Evolutionary conservation across 2,797 vertebrate species (phyloP), one percentile per base, ranked within the genome.

Genomic region (Galago senegalensis): DNA sequence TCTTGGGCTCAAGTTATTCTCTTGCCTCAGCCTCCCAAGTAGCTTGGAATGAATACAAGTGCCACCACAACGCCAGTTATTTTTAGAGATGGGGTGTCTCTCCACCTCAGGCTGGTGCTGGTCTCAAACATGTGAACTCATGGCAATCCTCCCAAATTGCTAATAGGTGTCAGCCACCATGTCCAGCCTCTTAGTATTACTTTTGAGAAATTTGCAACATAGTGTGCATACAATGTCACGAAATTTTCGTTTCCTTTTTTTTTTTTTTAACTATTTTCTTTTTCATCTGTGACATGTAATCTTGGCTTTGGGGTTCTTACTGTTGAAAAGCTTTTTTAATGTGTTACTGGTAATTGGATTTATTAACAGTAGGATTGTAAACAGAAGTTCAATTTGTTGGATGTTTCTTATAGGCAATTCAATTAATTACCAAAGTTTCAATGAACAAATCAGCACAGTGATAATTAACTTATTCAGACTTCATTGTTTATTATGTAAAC

Each of bases 371-470:
- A 93, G 85, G 63, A 94, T 85, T 95, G n/a, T 77, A 89, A 97
- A 90, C n/a, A 93, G 61, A 89, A 94, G 67, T 91, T 94, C 29
- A 60, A n/a, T 94, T 93, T 94, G 34, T 93, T 85, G 63, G 75
- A 89, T 89, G 69, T 79, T 92, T 96, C 21, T 89, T 93, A 18
- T 86, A 89, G 83, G 75, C 89, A 97, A 94, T 91, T 96, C 37
- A 95, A 86, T 94, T 97, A 95, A 95, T 97, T 88, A 75, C 69
- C 77, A 80, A 91, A 86, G 46, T 85, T 95, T 92, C 67, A 94
- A 77, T 93, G 91, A 94, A 61, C 76, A 93, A 94, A 79, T 12
- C 46, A 49, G 11, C 49, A 84, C 56, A 82, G 58, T 69, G 67
- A 91, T 86, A 95, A 94, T 89, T 82, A 96, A 81, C 29, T 91